Base-by-base conservation (phyloP, 2,113 vertebrate genomes). In the Hydrochoerus hydrochaeris region DNA sequence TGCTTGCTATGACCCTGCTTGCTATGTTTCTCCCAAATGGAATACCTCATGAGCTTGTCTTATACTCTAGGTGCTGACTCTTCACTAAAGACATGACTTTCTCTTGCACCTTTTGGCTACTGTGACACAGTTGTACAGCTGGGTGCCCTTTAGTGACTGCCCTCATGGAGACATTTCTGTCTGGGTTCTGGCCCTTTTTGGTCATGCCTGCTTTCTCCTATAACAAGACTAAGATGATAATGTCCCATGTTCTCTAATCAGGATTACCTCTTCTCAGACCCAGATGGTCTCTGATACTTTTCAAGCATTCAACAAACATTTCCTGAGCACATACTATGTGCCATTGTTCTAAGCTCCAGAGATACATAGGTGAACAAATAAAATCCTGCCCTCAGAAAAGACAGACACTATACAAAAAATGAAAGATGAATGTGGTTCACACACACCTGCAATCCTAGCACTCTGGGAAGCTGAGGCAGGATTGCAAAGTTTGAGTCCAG, bases 391-490 rank as follows among this genome's bases (percentile, higher is more conserved):
- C n/a, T 92, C 77, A 58, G 41, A 88, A 89, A 92, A 35, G 52
- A 86, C 52, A 95, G 46, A 78, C 46, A 86, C 44, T 65, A 86
- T 88, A 82, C 13, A 85, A 91, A 69, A 82, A 91, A 67, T 86
- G 58, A 89, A 60, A 88, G 73, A 24, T 46, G 24, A 41, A 46
- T 46, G 13, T 46, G 26, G 41, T 52, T 46, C 41, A 46, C 73
- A 77, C 73, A 77, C 28, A 2, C 12, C 73, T 77, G 46, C 30
- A 49, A 32, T 52, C 30, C 4, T 14, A 77, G 73, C 13, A 30
- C 73, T 77, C 44, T 30, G 73, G 73, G 44, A 46, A 49, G 44
- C 9, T 77, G 73, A 77, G 26, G 73, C 73, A 77, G 6, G 44
- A 77, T 30, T 30, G 26, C 6, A 19, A 78, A 78, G 16, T 32